Evolutionary conservation across 2,113 vertebrate species (phyloP), one percentile per base, ranked within the genome.

Genomic region (Pygoscelis antarcticus): DNA sequence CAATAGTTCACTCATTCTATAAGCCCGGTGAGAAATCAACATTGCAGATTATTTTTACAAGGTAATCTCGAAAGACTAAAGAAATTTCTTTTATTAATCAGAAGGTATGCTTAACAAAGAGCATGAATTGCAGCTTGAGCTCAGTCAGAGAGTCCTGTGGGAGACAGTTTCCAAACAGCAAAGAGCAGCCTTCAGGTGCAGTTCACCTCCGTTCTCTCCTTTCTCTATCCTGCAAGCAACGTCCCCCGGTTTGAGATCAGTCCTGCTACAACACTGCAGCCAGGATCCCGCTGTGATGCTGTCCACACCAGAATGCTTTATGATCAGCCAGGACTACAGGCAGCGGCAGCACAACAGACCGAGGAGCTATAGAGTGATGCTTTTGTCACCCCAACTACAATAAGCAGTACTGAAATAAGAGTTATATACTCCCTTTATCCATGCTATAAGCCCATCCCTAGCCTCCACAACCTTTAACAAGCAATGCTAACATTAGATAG

Each of bases 361-460:
- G 0, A 57, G 14, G 57, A 69, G 58, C 66, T 34, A 30, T 0
- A 25, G 2, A 8, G 78, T 18, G 38, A 75, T 3, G 11, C 27
- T 36, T 55, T 10, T 6, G 30, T 51, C 29, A 42, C n/a, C 36
- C 32, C 40, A 46, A 7, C 8, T 34, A 26, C 52, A 68, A 14
- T 8, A 32, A 75, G 38, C 1, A 32, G 70, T 14, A 83, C n/a
- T 17, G 42, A 42, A 68, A 55, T 51, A 76, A 55, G 2, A 51
- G 22, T 22, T 71, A 55, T 71, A 55, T 9, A 36, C 10, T 26
- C 22, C n/a, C 83, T 44, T n/a, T 40, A 66, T 18, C 34, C 16
- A 40, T 6, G 5, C 9, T 10, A 20, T 13, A 70, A 74, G 15
- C 22, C 49, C 52, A 55, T 3, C 6, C 42, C 55, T 42, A 57